phyloP scores from a whole-genome alignment of 2,113 vertebrate species.

The Hylia prasina region DNA sequence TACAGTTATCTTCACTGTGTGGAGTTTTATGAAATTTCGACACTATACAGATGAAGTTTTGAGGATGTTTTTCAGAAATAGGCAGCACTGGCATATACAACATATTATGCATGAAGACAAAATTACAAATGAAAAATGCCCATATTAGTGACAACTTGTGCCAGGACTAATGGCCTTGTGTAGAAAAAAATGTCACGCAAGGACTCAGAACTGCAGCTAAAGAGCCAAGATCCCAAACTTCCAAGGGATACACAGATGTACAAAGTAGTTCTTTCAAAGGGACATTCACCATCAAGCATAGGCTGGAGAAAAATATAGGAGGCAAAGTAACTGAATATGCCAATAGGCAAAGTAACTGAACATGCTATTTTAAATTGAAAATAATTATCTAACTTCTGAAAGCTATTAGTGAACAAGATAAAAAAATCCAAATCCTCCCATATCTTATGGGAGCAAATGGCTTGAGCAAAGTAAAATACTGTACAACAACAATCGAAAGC shows the following conservation, averaged over 20 bases:
- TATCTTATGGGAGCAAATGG: background rate
- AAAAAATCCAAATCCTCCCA: background rate
- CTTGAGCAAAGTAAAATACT: background rate
- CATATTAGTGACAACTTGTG: background rate
- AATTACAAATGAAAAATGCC: background rate
- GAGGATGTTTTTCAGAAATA: background rate
- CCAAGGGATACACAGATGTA: background rate
- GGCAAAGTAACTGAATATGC: background rate
- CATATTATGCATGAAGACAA: fast-evolving
- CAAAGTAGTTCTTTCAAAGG: background rate
- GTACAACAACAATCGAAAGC: background rate
- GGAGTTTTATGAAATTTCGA: background rate
- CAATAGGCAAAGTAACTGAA: background rate
- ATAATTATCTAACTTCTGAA: background rate
- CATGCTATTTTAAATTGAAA: background rate
- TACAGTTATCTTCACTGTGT: background rate
- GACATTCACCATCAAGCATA: background rate
- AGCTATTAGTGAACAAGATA: background rate
- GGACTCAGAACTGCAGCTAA: background rate
- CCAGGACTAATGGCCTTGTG: background rate
- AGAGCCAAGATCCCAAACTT: background rate
- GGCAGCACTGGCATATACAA: background rate
- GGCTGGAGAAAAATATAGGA: background rate
- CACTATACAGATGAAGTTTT: background rate
- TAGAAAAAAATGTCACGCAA: background rate